Percentiles rank a stretch among this genome's conserved stretches.
phyloP scores from a whole-genome alignment of 2,888 invertebrate species.

The Aporophyla nigra region DNA sequence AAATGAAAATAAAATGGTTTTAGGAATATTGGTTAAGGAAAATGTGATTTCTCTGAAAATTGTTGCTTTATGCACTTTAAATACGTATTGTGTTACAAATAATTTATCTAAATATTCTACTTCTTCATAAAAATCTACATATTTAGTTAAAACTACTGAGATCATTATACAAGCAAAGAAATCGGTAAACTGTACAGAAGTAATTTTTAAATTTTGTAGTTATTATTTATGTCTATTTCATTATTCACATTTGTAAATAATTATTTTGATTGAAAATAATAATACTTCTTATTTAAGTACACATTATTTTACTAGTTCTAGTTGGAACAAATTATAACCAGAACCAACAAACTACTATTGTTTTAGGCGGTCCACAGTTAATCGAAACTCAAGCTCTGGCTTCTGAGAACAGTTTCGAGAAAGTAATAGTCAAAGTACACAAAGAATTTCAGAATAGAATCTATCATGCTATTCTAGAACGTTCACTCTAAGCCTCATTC shows the following conservation, averaged over 20 bases:
- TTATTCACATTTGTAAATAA: not conserved
- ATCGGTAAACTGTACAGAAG: too few species aligned
- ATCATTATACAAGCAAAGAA: too few species aligned
- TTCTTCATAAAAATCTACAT: not conserved
- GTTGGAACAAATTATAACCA: not conserved
- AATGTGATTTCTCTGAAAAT: not conserved
- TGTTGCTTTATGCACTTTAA: not conserved
- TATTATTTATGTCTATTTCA: not conserved
- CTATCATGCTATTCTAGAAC: not conserved
- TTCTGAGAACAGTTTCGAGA: conserved; percentile 10
- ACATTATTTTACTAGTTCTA: not conserved
- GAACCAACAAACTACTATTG: conserved; percentile 12
- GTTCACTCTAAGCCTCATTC: not conserved
- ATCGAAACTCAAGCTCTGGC: conserved; percentile 2
- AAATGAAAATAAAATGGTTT: not conserved
- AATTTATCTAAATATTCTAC: not conserved
- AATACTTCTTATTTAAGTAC: not conserved
- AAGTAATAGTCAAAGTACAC: not conserved
- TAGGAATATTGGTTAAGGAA: not conserved
- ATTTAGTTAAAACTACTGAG: not conserved
- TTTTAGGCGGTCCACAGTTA: conserved; percentile 24
- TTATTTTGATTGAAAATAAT: not conserved
- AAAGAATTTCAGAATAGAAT: not conserved
- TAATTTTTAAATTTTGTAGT: too few species aligned
- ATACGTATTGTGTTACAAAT: not conserved